Evolutionary conservation across 2,888 invertebrate genomes (phyloP).

Genomic region (Eledone cirrhosa): DNA sequence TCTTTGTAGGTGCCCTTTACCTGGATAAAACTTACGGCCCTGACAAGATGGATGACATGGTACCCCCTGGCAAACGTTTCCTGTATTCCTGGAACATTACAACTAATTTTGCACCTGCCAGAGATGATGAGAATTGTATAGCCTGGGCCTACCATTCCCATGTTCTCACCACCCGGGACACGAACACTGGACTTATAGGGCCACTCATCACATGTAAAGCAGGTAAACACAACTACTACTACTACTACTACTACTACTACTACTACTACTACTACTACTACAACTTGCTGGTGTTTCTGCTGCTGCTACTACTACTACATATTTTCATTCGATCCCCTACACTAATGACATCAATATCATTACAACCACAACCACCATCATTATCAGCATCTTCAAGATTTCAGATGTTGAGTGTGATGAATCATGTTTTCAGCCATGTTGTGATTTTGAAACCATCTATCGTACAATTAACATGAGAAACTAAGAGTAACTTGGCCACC

Average conservation of each 20-base stretch:
- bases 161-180: conserved; percentile 42
- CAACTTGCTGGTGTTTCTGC: too few relatives aligned
- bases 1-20: conserved; percentile 42
- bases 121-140: conserved; percentile 45
- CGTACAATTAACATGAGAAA: too few relatives aligned
- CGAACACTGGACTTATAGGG: conserved; percentile 46
- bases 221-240: not conserved
- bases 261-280: too few relatives aligned
- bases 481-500: too few relatives aligned
- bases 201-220: conserved; percentile 44
- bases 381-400: too few relatives aligned
- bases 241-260: not conserved
- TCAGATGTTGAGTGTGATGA: too few relatives aligned
- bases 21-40: conserved; percentile 40
- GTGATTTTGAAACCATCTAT: too few relatives aligned
- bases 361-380: too few relatives aligned
- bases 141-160: conserved; percentile 53
- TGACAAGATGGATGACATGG: conserved; percentile 41
- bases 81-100: conserved; percentile 42
- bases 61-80: conserved; percentile 37
- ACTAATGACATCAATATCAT: too few relatives aligned
- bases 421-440: too few relatives aligned
- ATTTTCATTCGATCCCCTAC: too few relatives aligned
- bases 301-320: too few relatives aligned
- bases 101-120: conserved; percentile 40